phyloP scores from a whole-genome alignment of 2,888 invertebrate species.

The Drosophila setosimentum region DNA sequence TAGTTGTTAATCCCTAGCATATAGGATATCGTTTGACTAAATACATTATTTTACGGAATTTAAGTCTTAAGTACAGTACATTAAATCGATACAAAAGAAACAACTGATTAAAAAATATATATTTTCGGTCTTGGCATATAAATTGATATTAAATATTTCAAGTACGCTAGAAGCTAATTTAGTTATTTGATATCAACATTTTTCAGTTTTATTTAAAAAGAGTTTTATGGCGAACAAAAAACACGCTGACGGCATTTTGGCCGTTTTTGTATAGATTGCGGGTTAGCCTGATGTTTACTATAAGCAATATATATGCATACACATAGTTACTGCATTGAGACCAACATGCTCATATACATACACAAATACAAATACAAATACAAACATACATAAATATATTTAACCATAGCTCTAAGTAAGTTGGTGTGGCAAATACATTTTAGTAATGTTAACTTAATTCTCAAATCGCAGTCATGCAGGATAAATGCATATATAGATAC shows the following conservation, averaged over 20 bases:
- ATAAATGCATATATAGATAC: not conserved
- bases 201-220: slow-evolving; percentile 27
- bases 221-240: slow-evolving; percentile 48
- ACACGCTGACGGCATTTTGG: slow-evolving; percentile 55
- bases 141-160: slow-evolving; percentile 12
- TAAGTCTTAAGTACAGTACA: not conserved
- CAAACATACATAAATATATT: slow-evolving; percentile 33
- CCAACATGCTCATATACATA: slow-evolving; percentile 60
- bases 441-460: slow-evolving; percentile 44
- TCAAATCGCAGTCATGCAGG: slow-evolving; percentile 19
- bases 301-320: slow-evolving; percentile 82
- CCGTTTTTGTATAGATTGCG: slow-evolving; percentile 68
- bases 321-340: slow-evolving; percentile 68
- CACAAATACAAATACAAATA: slow-evolving; percentile 29
- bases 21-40: slow-evolving; percentile 24
- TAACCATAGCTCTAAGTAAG: slow-evolving; percentile 64
- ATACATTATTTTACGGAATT: not conserved
- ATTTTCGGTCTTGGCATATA: slow-evolving; percentile 18
- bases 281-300: slow-evolving; percentile 82
- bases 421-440: slow-evolving; percentile 75
- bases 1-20: slow-evolving; percentile 39
- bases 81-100: not conserved
- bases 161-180: slow-evolving; percentile 21
- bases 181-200: slow-evolving; percentile 14
- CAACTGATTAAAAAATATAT: slow-evolving; percentile 4